Percentiles rank a stretch among this genome's conserved stretches.
phyloP scores from a whole-genome alignment of 2,888 invertebrate species.

The Copidosoma aretas region DNA sequence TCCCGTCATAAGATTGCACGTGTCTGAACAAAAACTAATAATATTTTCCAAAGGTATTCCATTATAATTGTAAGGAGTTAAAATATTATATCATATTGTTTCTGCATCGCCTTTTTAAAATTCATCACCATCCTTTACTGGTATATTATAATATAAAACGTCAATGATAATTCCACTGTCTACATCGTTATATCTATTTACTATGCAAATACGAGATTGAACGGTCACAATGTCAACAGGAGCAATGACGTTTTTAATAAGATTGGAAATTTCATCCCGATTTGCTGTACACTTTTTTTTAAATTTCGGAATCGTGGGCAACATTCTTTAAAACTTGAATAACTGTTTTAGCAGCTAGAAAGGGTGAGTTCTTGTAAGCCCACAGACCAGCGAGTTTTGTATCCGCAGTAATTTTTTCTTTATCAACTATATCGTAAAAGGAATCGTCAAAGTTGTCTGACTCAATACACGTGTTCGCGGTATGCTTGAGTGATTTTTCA shows the following conservation, averaged over 20 bases:
- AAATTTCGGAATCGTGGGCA: too few species aligned
- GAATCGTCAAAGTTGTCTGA: too few species aligned
- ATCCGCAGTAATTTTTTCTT: too few species aligned
- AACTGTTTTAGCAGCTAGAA: too few species aligned
- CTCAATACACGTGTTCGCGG: too few species aligned
- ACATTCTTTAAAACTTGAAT: too few species aligned
- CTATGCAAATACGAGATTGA: not conserved
- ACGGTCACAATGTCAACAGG: not conserved
- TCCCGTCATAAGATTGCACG: slow-evolving; percentile 20
- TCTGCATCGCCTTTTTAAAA: not conserved
- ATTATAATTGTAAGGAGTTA: not conserved
- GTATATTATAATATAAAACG: not conserved
- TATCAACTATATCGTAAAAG: too few species aligned
- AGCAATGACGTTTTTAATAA: not conserved
- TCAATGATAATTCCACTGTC: not conserved
- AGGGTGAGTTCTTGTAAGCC: too few species aligned
- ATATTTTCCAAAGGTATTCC: not conserved
- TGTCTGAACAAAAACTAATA: slow-evolving; percentile 14
- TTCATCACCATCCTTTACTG: not conserved
- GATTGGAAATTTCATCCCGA: not conserved
- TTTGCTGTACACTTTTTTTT: not conserved
- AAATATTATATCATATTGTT: not conserved
- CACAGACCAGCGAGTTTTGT: too few species aligned
- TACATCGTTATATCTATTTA: not conserved
- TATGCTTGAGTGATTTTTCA: too few species aligned